Evolutionary conservation across 1,140 invertebrate genomes (phyloP).

Genomic region (Plectus sambesii): DNA sequence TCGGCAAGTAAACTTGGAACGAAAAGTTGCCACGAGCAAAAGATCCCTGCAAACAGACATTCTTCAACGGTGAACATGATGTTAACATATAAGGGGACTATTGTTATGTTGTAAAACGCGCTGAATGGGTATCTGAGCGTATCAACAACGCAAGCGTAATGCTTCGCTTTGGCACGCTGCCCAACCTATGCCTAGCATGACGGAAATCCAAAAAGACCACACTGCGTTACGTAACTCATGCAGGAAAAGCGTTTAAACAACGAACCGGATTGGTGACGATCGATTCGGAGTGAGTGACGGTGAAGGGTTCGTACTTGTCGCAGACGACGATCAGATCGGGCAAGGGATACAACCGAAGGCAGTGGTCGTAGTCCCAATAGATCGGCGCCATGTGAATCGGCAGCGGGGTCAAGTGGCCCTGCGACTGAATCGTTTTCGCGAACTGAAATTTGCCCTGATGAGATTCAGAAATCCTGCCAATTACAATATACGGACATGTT

Average conservation of each 20-base stretch:
- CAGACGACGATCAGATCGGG: slow-evolving; percentile 78
- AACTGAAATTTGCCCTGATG: slow-evolving; percentile 61
- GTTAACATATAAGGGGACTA: not conserved
- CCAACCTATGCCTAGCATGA: not conserved
- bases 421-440: slow-evolving; percentile 71
- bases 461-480: not conserved
- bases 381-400: slow-evolving; percentile 70
- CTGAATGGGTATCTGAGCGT: not conserved
- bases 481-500: slow-evolving; percentile 45
- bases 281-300: slow-evolving; percentile 36
- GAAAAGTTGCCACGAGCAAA: not conserved
- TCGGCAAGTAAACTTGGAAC: not conserved
- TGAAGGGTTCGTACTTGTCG: slow-evolving; percentile 73
- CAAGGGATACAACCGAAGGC: slow-evolving; percentile 70
- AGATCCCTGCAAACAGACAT: not conserved
- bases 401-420: slow-evolving; percentile 72
- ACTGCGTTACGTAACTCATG: not conserved
- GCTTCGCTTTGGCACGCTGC: not conserved
- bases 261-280: not conserved
- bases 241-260: not conserved
- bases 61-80: no score
- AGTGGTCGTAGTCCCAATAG: slow-evolving; percentile 77
- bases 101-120: not conserved
- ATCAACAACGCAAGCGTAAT: not conserved
- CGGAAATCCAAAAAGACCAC: not conserved